Percentiles rank a stretch among this genome's conserved stretches.
Conservation (phyloP, 2,113 vertebrate genomes). For the Oncorhynchus kisutch region DNA sequence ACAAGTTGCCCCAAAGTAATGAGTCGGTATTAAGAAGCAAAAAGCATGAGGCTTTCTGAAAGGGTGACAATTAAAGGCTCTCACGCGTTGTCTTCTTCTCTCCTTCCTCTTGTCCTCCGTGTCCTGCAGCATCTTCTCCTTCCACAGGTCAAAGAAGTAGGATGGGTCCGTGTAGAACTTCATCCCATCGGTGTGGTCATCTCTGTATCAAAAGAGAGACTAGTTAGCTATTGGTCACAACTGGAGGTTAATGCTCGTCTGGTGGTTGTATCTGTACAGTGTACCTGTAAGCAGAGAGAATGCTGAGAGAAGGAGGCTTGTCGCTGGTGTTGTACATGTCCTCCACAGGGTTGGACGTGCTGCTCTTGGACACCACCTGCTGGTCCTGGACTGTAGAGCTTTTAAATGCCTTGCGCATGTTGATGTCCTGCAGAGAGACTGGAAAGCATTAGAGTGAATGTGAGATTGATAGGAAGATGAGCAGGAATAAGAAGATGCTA, state of each 20-base stretch:
- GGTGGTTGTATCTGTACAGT: background rate
- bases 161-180: constrained; percentile 95
- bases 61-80: constrained; percentile 13
- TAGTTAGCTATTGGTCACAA: background rate
- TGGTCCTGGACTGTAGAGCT: constrained; percentile 89
- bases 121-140: constrained; percentile 97
- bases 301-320: constrained; percentile 84
- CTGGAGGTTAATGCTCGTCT: background rate
- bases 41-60: background rate
- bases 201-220: constrained; percentile 70
- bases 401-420: constrained; percentile 94
- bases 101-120: constrained; percentile 95
- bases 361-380: constrained; percentile 90
- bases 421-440: constrained; percentile 96
- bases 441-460: constrained; percentile 34
- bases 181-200: constrained; percentile 89
- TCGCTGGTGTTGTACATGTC: constrained; percentile 88
- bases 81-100: constrained; percentile 68
- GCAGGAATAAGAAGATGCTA: background rate
- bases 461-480: background rate
- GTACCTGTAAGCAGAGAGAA: constrained; percentile 88
- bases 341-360: constrained; percentile 79
- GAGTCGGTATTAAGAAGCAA: background rate
- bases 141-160: constrained; percentile 98
- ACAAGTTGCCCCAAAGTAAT: background rate